These are phyloP conservation scores for Acronicta aceris DNA, from an alignment of 2,888 invertebrate genomes.

Conservation along the genomic window DNA sequence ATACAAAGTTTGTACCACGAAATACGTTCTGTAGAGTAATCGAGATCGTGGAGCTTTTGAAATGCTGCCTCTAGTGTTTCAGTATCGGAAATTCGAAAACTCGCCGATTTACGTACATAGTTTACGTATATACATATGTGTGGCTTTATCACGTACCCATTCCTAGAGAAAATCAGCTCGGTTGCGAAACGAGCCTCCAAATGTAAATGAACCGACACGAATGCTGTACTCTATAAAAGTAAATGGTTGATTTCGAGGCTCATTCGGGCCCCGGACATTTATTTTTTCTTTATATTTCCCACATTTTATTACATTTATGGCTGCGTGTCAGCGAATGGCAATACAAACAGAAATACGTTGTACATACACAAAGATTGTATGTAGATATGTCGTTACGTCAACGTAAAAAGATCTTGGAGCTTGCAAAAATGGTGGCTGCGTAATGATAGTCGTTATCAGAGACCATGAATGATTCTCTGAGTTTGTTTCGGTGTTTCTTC, in stretches of 20 bases:
- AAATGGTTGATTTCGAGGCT: slow-evolving; percentile 63
- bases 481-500: no score
- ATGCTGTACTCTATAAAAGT: slow-evolving; percentile 63
- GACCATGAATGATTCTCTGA: no score
- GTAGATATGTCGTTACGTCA: slow-evolving; percentile 38
- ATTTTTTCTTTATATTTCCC: slow-evolving; percentile 52
- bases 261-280: slow-evolving; percentile 42
- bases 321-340: slow-evolving; percentile 52
- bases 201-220: slow-evolving; percentile 64
- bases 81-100: slow-evolving; percentile 34
- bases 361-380: slow-evolving; percentile 23
- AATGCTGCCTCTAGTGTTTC: slow-evolving; percentile 38
- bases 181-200: slow-evolving; percentile 53
- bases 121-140: slow-evolving; percentile 27
- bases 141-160: slow-evolving; percentile 45
- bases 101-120: slow-evolving; percentile 48
- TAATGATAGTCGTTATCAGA: slow-evolving; percentile 45
- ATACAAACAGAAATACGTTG: slow-evolving; percentile 39
- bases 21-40: slow-evolving; percentile 17
- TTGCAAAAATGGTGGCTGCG: slow-evolving; percentile 30
- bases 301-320: slow-evolving; percentile 59
- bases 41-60: slow-evolving; percentile 17
- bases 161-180: slow-evolving; percentile 55
- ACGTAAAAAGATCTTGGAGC: slow-evolving; percentile 11
- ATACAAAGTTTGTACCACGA: slow-evolving; percentile 17